Evolutionary conservation across 2,113 vertebrate genomes (phyloP).

Genomic region (Sphaerodactylus townsendi): DNA sequence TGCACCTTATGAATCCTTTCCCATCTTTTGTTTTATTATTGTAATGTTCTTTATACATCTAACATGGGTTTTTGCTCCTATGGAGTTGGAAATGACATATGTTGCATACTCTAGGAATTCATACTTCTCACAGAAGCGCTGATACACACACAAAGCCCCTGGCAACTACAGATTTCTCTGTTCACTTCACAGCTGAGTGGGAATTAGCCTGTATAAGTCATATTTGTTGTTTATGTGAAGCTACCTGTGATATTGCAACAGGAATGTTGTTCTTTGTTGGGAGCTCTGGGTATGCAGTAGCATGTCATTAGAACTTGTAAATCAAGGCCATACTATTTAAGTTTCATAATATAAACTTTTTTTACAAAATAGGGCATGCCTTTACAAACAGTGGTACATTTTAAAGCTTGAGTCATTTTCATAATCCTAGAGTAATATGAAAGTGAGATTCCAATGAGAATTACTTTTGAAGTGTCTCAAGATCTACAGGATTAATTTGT

Average conservation of each 20-base stretch:
- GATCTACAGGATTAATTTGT: slow-evolving; percentile 62
- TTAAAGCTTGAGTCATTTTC: slow-evolving; percentile 38
- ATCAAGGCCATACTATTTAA: not conserved
- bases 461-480: slow-evolving; percentile 63
- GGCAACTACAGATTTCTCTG: not conserved
- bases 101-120: not conserved
- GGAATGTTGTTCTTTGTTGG: not conserved
- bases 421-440: slow-evolving; percentile 58
- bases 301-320: not conserved
- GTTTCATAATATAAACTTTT: not conserved
- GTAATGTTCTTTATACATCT: not conserved
- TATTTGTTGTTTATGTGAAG: not conserved
- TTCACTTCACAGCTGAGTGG: no score
- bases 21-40: not conserved
- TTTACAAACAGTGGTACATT: not conserved
- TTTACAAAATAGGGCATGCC: not conserved
- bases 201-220: not conserved
- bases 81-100: not conserved
- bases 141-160: not conserved
- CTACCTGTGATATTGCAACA: not conserved
- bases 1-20: not conserved
- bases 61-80: not conserved
- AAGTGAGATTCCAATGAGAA: slow-evolving; percentile 26
- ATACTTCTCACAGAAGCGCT: not conserved
- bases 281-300: not conserved